Base-by-base conservation (phyloP, 2,113 vertebrate genomes). In the Menidia beryllina region DNA sequence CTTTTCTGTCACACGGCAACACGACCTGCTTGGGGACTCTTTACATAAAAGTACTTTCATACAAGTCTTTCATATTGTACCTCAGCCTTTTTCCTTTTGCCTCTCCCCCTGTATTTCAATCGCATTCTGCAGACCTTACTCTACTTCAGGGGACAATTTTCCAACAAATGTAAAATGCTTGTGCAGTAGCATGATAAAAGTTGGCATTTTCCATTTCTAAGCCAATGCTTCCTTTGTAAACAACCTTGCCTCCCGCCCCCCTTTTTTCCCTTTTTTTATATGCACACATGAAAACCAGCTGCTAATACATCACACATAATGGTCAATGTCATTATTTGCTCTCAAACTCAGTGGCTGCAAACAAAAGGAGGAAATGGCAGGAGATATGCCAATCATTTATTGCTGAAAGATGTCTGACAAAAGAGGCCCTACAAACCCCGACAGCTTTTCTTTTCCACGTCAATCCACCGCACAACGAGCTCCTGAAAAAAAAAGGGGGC, bases 291-390 rank as follows among this genome's bases (percentile, higher is more conserved):
- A 41, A 62, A 65, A 39, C 54, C 48, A 26, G 59, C 61, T 27
- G 55, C 72, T 70, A 83, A 81, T 72, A 43, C 74, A 56, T 77
- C 62, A 36, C 57, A 69, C 70, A 62, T 86, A 89, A 90, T 85
- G 88, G 90, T 86, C 77, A 79, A 80, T 88, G 91, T 89, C 77
- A 72, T 81, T 49, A 87, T 84, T 83, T 77, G 82, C 84, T 83
- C 75, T 62, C 38, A n/a, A 58, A 81, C 82, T 72, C 77, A 30
- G 68, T 34, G 48, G 79, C 49, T 0, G 25, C 81, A 75, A 65
- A 90, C 90, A 91, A 90, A 88, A 77, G 82, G 81, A 66, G 85
- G 83, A 89, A 91, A 89, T 79, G 80, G 89, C 83, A 82, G 82
- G 69, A 90, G 88, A 90, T 88, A 81, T 73, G 85, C 80, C 86